These are phyloP conservation scores for Gila orcuttii DNA, from an alignment of 2,113 vertebrate genomes.

Conservation along the genomic window DNA sequence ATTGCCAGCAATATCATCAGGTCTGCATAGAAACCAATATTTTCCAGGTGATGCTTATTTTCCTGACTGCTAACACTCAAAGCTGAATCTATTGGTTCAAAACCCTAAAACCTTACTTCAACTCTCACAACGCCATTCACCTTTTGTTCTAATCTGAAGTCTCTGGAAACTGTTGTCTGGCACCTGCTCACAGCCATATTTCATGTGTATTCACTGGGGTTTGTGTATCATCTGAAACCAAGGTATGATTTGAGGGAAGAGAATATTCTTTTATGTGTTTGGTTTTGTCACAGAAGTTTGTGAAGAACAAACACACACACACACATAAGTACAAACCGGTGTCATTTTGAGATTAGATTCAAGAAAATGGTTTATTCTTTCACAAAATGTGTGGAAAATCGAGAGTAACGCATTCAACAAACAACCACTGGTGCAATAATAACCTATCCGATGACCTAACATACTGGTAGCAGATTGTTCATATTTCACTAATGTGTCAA, in stretches of 20 bases:
- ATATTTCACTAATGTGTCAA: background rate
- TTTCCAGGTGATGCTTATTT: constrained; percentile 7
- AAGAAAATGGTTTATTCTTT: too few relatives aligned
- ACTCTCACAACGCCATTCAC: background rate
- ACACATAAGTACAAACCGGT: background rate
- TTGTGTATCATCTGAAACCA: background rate
- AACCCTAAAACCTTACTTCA: background rate
- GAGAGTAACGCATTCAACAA: background rate
- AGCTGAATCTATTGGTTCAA: background rate
- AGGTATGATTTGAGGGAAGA: background rate
- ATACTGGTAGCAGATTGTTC: background rate
- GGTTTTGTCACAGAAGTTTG: background rate
- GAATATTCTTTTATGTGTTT: background rate
- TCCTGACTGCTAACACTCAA: background rate
- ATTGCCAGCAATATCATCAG: background rate
- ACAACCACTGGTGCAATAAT: background rate
- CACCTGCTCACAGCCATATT: background rate
- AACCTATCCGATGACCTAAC: background rate
- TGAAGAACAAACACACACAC: too few relatives aligned
- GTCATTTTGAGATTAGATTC: background rate
- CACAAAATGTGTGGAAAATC: background rate
- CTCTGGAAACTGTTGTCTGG: background rate
- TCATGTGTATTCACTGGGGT: background rate
- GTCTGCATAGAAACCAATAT: background rate
- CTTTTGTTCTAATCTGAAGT: background rate